Evolutionary conservation across 2,113 vertebrate genomes (phyloP).

Genomic region (Semnopithecus entellus): DNA sequence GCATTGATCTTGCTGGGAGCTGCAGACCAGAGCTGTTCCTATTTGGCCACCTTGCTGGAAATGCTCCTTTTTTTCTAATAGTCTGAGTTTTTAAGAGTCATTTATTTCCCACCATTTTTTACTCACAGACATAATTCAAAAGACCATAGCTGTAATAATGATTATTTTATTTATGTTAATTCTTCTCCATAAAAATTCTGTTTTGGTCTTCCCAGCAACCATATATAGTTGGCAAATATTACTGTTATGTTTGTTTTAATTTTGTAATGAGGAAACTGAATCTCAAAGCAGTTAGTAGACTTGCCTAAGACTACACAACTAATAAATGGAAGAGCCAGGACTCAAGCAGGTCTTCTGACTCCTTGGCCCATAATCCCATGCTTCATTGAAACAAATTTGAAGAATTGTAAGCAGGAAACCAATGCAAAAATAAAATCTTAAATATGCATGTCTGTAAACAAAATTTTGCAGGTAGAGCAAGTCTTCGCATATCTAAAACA

Average conservation of each 20-base stretch:
- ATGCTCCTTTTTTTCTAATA: background rate
- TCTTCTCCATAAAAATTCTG: background rate
- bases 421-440: conserved; percentile 20
- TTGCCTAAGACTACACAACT: background rate
- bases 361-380: background rate
- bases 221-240: background rate
- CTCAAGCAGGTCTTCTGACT: background rate
- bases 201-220: background rate
- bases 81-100: background rate
- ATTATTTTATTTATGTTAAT: background rate
- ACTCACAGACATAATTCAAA: conserved; percentile 10
- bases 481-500: background rate
- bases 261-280: background rate
- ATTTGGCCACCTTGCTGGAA: no score
- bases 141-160: background rate
- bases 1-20: no score
- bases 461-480: background rate
- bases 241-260: background rate
- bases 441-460: background rate
- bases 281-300: background rate
- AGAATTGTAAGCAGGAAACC: background rate
- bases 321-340: background rate
- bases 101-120: background rate
- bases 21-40: no score
- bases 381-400: background rate